phyloP scores from a whole-genome alignment of 2,113 vertebrate genomes.

The Heptranchias perlo region DNA sequence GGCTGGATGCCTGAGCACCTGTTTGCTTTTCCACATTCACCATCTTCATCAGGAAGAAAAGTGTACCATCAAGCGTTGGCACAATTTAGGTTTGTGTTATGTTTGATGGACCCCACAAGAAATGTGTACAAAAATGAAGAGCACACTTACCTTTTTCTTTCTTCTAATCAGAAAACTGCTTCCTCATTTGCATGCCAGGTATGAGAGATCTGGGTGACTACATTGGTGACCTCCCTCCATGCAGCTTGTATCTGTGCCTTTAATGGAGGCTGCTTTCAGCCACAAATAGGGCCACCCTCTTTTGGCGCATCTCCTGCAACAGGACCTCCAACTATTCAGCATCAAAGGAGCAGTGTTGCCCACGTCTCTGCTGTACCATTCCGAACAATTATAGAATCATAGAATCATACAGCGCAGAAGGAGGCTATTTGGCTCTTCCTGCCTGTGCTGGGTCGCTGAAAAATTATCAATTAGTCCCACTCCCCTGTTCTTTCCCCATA shows the following conservation, averaged over 20 bases:
- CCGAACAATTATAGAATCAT: neutral
- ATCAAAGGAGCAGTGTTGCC: no score
- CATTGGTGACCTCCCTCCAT: neutral
- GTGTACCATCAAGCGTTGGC: neutral
- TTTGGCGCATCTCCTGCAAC: neutral
- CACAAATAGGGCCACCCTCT: neutral
- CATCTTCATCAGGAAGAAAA: neutral
- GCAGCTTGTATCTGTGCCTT: no score
- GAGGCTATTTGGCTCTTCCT: neutral
- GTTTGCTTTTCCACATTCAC: neutral
- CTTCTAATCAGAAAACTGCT: neutral
- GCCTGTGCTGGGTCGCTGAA: no score
- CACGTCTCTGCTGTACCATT: neutral
- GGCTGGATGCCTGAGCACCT: neutral
- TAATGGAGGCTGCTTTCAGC: neutral
- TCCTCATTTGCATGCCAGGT: neutral
- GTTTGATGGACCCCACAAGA: no score
- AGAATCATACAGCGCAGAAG: neutral
- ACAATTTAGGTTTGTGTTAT: neutral
- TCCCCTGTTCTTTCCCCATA: no score
- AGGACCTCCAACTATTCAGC: neutral
- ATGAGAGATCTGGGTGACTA: neutral
- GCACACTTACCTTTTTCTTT: neutral
- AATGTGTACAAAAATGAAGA: no score
- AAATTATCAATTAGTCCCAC: no score